These are phyloP conservation scores for Microchirus variegatus DNA, from an alignment of 2,797 vertebrate genomes.

Conservation along the genomic window DNA sequence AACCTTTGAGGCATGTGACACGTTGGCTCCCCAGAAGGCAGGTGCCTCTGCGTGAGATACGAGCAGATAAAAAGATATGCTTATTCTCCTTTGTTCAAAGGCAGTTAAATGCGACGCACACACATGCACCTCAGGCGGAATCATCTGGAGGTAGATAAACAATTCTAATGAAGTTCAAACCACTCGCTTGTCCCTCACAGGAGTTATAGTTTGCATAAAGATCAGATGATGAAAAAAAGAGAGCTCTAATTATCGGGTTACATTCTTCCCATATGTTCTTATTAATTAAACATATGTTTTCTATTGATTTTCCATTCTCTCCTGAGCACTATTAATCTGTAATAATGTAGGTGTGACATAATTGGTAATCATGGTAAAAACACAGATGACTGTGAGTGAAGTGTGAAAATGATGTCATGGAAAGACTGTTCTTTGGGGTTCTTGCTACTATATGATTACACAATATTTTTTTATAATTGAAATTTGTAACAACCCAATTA, in stretches of 20 bases:
- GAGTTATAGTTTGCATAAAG: slow-evolving; percentile 12
- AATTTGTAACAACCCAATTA: too few species aligned
- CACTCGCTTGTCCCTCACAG: slow-evolving; percentile 4
- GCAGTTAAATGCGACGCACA: slow-evolving; percentile 35
- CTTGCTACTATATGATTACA: too few species aligned
- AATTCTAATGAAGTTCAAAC: slow-evolving; percentile 30
- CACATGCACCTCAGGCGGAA: slow-evolving; percentile 14
- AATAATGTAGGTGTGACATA: not conserved
- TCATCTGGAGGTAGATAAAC: slow-evolving; percentile 10
- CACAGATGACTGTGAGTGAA: too few species aligned
- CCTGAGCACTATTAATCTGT: not conserved
- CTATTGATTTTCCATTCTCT: not conserved
- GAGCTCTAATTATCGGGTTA: slow-evolving; percentile 22
- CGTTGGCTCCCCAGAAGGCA: slow-evolving; percentile 22
- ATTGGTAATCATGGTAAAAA: not conserved
- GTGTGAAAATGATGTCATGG: too few species aligned
- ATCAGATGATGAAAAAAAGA: slow-evolving; percentile 18
- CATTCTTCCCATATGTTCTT: slow-evolving; percentile 8
- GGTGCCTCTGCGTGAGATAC: slow-evolving; percentile 8
- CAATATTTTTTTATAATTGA: too few species aligned
- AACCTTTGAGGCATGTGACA: slow-evolving; percentile 17
- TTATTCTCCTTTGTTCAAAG: slow-evolving; percentile 29
- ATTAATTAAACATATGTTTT: slow-evolving; percentile 12
- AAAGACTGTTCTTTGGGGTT: too few species aligned
- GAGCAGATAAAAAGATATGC: slow-evolving; percentile 31